Conservation (phyloP, 64 coral and sea anemone genomes). For the Montipora sp. region DNA sequence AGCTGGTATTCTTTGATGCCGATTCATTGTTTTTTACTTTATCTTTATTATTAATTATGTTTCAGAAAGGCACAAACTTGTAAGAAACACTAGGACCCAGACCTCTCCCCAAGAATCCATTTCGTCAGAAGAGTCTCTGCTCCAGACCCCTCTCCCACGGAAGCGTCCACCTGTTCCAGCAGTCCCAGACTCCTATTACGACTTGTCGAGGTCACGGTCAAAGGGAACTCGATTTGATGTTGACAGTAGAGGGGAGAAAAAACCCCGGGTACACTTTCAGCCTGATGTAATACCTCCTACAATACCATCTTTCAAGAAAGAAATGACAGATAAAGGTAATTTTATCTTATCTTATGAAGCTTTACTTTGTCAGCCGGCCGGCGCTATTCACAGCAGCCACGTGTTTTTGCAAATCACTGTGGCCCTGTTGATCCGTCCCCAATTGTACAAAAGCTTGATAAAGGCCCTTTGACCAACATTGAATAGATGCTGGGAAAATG, state of each 20-base stretch:
- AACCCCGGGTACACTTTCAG: slow-evolving; percentile 17
- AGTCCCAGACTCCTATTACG: slow-evolving; percentile 62
- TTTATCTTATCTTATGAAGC: neutral
- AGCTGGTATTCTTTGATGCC: neutral
- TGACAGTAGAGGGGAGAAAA: neutral
- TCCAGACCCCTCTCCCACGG: slow-evolving; percentile 94
- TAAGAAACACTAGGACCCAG: slow-evolving; percentile 85
- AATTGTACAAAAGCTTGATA: too few species aligned
- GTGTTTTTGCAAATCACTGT: too few species aligned
- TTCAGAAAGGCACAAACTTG: slow-evolving; percentile 36
- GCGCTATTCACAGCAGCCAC: too few species aligned
- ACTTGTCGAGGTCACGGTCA: slow-evolving; percentile 22
- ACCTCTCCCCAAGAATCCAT: slow-evolving; percentile 91
- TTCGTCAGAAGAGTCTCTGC: slow-evolving; percentile 62
- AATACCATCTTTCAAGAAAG: neutral
- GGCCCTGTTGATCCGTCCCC: too few species aligned
- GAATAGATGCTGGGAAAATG: too few species aligned
- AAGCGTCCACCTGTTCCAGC: slow-evolving; percentile 82
- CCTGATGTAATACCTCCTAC: neutral
- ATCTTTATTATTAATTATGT: neutral
- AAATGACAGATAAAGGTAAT: slow-evolving; percentile 43
- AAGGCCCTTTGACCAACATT: too few species aligned
- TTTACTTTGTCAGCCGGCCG: neutral
- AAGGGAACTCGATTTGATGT: slow-evolving; percentile 19
- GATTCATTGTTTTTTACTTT: neutral